These are phyloP conservation scores for Macrobrachium rosenbergii DNA, from an alignment of 1,140 invertebrate species.

Conservation along the genomic window DNA sequence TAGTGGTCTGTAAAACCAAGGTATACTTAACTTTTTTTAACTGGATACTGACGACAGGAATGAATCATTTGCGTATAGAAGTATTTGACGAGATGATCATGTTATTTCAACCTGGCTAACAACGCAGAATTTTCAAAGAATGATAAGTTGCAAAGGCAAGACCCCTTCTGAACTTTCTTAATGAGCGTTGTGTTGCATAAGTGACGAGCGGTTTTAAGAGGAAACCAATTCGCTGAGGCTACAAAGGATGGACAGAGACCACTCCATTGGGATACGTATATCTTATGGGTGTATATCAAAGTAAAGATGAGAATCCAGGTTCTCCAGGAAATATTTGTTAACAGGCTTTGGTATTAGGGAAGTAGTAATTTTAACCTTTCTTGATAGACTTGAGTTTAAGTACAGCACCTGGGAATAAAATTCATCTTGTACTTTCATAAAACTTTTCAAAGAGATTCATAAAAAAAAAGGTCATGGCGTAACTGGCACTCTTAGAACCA, in stretches of 20 bases:
- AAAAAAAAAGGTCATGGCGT: constrained; percentile 12
- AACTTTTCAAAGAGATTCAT: constrained; percentile 31
- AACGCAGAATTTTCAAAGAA: too few species aligned
- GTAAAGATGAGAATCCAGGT: not conserved
- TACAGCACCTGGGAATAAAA: constrained; percentile 29
- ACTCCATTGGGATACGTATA: constrained; percentile 18
- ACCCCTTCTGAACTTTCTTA: too few species aligned
- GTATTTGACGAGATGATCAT: too few species aligned
- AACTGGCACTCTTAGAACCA: constrained; percentile 34
- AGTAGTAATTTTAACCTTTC: constrained; percentile 20
- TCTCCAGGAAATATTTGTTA: not conserved
- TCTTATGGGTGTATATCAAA: constrained; percentile 17
- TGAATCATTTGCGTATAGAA: too few species aligned
- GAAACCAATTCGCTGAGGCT: constrained; percentile 25
- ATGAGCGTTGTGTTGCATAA: too few species aligned
- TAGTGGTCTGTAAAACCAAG: too few species aligned
- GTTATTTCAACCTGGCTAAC: too few species aligned
- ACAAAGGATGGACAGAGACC: constrained; percentile 17
- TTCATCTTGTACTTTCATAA: constrained; percentile 35
- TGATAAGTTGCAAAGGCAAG: too few species aligned
- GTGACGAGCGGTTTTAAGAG: too few species aligned
- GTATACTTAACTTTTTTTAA: too few species aligned
- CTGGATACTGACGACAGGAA: too few species aligned
- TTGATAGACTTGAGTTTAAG: constrained; percentile 8
- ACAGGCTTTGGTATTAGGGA: constrained; percentile 19